phyloP scores from a whole-genome alignment of 2,888 invertebrate species.

The Salpingus planirostris region DNA sequence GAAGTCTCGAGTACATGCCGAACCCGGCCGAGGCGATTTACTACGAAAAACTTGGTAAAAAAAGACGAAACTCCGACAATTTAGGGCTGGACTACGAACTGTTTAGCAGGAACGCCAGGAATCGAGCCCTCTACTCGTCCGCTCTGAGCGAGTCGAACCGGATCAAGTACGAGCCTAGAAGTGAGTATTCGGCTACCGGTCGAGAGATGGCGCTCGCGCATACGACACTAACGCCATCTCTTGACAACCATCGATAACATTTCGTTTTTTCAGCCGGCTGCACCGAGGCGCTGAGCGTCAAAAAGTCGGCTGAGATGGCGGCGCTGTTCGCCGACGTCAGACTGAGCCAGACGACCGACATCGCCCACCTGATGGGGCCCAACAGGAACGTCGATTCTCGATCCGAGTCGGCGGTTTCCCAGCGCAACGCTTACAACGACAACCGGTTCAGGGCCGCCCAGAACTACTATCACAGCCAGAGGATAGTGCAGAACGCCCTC shows the following conservation, averaged over 20 bases:
- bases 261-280: conserved; percentile 19
- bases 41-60: conserved; percentile 38
- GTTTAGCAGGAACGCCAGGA: conserved; percentile 45
- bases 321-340: conserved; percentile 74
- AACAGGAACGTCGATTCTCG: conserved; percentile 23
- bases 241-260: conserved; percentile 22
- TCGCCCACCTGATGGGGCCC: conserved; percentile 42
- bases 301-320: conserved; percentile 83
- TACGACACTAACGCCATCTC: no score
- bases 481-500: conserved; percentile 34
- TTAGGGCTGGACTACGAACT: conserved; percentile 60
- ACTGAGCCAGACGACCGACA: conserved; percentile 61
- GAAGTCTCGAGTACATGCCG: conserved; percentile 48
- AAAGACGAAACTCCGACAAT: conserved; percentile 8
- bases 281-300: conserved; percentile 67
- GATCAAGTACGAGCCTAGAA: no score
- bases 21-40: conserved; percentile 47
- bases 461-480: conserved; percentile 19
- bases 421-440: conserved; percentile 25
- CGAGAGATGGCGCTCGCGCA: no score
- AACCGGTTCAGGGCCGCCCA: conserved; percentile 12
- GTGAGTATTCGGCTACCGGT: no score
- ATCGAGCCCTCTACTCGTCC: conserved; percentile 32
- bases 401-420: conserved; percentile 18
- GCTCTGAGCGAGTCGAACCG: conserved; percentile 28